Percentiles rank a stretch among this genome's conserved stretches.
These are phyloP conservation scores for Rhingia rostrata DNA, from an alignment of 2,888 invertebrate species.

Conservation along the genomic window DNA sequence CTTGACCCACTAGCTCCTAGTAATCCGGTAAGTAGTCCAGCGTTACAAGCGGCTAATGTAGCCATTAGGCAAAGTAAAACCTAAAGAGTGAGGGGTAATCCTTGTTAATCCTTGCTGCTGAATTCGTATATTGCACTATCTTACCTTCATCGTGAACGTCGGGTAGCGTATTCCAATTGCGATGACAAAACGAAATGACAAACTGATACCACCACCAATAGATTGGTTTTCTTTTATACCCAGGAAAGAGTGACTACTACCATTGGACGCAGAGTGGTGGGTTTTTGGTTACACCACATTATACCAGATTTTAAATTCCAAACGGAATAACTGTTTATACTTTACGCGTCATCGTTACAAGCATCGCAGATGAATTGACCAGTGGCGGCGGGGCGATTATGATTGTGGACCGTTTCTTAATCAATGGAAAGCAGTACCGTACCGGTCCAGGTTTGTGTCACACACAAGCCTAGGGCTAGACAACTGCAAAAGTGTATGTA, in stretches of 20 bases:
- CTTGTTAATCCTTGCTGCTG: slow-evolving; percentile 6
- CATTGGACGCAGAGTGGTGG: slow-evolving; percentile 35
- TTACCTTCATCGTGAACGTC: slow-evolving; percentile 68
- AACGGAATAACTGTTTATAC: slow-evolving; percentile 30
- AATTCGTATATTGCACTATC: not conserved
- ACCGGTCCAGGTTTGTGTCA: slow-evolving; percentile 7
- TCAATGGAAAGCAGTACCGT: slow-evolving; percentile 36
- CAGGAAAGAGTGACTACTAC: slow-evolving; percentile 41
- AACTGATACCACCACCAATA: slow-evolving; percentile 70
- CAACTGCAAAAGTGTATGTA: slow-evolving; percentile 26
- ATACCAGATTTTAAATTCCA: slow-evolving; percentile 49
- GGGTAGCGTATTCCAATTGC: slow-evolving; percentile 39
- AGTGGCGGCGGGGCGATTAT: slow-evolving; percentile 21
- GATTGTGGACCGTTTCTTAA: slow-evolving; percentile 63
- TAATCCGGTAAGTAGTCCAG: slow-evolving; percentile 43
- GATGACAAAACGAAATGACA: slow-evolving; percentile 61
- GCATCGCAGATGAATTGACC: slow-evolving; percentile 33
- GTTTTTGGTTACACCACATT: slow-evolving; percentile 60
- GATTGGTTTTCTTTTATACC: slow-evolving; percentile 67
- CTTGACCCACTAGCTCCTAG: slow-evolving; percentile 12
- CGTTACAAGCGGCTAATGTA: slow-evolving; percentile 45
- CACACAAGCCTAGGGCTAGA: slow-evolving; percentile 33
- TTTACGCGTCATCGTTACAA: slow-evolving; percentile 25
- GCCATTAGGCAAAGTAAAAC: slow-evolving; percentile 44
- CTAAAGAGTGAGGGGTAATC: slow-evolving; percentile 8